Conservation (phyloP, 2,113 vertebrate species). For the Engraulis encrasicolus region DNA sequence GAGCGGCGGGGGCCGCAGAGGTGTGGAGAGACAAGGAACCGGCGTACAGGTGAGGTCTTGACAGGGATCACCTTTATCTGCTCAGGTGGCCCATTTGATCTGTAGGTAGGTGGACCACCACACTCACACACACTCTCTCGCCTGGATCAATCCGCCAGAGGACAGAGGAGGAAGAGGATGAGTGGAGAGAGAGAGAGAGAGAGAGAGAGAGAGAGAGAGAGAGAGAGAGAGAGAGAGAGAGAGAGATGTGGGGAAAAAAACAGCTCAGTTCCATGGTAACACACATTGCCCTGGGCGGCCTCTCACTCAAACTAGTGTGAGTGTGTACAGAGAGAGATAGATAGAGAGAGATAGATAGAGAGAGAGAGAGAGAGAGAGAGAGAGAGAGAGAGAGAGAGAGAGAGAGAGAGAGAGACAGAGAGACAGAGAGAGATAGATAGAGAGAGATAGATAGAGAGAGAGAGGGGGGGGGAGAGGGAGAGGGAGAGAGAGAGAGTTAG, state of each 20-base stretch:
- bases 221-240: background rate
- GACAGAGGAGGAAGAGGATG: background rate
- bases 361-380: too few relatives aligned
- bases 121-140: too few relatives aligned
- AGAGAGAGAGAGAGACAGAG: too few relatives aligned
- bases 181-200: background rate
- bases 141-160: background rate
- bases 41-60: background rate
- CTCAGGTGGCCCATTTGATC: background rate
- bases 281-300: background rate
- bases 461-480: too few relatives aligned
- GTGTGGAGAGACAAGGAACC: background rate
- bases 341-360: too few relatives aligned
- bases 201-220: background rate
- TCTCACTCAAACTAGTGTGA: background rate
- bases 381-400: too few relatives aligned
- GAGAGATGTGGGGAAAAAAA: background rate
- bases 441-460: too few relatives aligned
- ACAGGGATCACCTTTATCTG: constrained; percentile 7
- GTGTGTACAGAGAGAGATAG: background rate
- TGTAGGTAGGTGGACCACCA: background rate
- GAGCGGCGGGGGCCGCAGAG: too few relatives aligned
- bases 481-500: too few relatives aligned
- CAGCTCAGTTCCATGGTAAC: background rate
- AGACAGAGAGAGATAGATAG: too few relatives aligned